Conservation (phyloP, 2,113 vertebrate species). For the Myrmecobius fasciatus region DNA sequence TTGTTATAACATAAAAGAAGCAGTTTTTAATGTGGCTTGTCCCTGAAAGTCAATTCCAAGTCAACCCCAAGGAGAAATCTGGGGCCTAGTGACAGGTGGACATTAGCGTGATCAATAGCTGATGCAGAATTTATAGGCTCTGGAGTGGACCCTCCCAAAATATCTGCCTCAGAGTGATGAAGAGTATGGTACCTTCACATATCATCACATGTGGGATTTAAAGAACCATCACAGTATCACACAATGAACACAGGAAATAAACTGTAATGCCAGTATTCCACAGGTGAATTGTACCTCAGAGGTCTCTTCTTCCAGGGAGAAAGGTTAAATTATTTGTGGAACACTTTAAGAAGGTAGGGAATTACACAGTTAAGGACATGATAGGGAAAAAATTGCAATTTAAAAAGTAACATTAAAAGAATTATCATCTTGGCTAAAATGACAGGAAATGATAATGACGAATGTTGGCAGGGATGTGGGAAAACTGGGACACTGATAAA, state of each 20-base stretch:
- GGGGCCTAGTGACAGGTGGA: neutral
- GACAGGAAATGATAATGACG: no score
- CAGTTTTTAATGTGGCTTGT: neutral
- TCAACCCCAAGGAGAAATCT: slow-evolving; percentile 21
- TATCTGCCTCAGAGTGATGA: neutral
- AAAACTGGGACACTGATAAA: no score
- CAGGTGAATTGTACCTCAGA: neutral
- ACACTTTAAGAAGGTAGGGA: slow-evolving; percentile 1
- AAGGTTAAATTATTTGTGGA: slow-evolving; percentile 10
- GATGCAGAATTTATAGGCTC: slow-evolving; percentile 3
- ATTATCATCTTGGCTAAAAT: no score
- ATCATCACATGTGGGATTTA: neutral
- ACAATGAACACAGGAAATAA: neutral
- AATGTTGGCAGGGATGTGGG: no score
- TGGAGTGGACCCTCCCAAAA: neutral
- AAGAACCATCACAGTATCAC: slow-evolving; percentile 23
- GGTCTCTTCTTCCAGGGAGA: slow-evolving; percentile 3
- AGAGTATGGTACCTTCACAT: neutral
- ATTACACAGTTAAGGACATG: neutral
- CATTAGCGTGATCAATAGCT: neutral
- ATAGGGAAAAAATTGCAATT: slow-evolving; percentile 33
- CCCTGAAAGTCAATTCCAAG: slow-evolving; percentile 1
- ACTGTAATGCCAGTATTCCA: neutral
- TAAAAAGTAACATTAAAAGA: slow-evolving; percentile 34
- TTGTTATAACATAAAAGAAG: slow-evolving; percentile 27